A percentile compares a stretch with the other conserved stretches of the same genome.
Conservation (phyloP, 2,888 invertebrate species). For the Smittia aterrima region DNA sequence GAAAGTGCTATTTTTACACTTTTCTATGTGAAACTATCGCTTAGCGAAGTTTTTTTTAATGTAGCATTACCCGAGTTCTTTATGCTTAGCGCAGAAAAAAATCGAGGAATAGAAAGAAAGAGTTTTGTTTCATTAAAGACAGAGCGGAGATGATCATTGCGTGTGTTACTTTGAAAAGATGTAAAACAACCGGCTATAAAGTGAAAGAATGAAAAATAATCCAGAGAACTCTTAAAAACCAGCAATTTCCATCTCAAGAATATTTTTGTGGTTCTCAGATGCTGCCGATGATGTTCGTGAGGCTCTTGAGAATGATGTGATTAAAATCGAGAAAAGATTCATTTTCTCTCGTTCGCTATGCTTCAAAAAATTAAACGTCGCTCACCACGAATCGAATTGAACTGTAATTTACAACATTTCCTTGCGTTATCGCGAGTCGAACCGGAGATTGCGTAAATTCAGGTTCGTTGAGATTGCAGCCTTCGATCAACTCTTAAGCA, state of each 20-base stretch:
- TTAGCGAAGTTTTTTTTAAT: not conserved
- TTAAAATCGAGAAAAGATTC: not conserved
- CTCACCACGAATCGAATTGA: not conserved
- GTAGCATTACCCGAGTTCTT: conserved; percentile 13
- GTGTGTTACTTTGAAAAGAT: not conserved
- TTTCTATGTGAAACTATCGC: conserved; percentile 6
- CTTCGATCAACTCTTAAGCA: not conserved
- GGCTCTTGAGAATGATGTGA: conserved; percentile 15
- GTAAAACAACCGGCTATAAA: not conserved
- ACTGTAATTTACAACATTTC: not conserved
- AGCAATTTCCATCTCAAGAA: conserved; percentile 11
- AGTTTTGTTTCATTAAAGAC: not conserved
- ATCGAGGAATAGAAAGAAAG: not conserved
- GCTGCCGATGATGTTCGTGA: not conserved
- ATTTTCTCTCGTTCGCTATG: not conserved
- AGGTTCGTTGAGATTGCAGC: not conserved
- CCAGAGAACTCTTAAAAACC: not conserved
- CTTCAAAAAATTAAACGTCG: not conserved
- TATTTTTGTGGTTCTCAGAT: not conserved
- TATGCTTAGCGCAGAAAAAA: not conserved
- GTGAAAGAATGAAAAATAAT: not conserved
- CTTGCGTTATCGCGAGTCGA: not conserved
- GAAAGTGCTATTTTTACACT: conserved; percentile 18
- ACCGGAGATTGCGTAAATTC: not conserved
- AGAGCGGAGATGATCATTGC: conserved; percentile 16